Base-by-base conservation (phyloP, 1,140 invertebrate species). In the Drosophila subpulchrella region DNA sequence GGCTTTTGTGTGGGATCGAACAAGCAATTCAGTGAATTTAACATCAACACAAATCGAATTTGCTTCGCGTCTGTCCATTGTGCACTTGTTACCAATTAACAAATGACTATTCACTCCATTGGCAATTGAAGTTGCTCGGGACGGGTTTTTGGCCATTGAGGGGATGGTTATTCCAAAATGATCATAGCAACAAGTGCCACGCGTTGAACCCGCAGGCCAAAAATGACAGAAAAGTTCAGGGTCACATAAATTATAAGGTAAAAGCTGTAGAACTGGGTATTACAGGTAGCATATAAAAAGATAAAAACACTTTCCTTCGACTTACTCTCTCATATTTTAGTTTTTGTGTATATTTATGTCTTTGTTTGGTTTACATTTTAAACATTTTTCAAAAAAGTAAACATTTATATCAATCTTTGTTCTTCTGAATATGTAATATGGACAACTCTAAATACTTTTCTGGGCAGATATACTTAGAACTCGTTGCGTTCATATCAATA, bases 21-120 rank as follows among this genome's bases (percentile, higher is more conserved):
- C 34, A 38, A 59, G 58, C 42, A 51, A 38, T 51, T 66, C 53
- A 36, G 54, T 75, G 39, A 48, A 67, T 67, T 55, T 63, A 55
- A 36, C 67, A 73, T 73, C 47, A 73, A 53, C 38, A 59, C 59
- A 56, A 42, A 34, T 6, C 32, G 32, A 63, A 57, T 63, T 75
- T 39, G 67, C 39, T 65, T 42, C 59, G 68, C 54, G 44, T 60
- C 56, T 63, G 60, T 62, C 36, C 68, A 39, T 62, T 68, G 65
- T 39, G 42, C 47, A 81, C 59, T 84, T 85, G 75, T 77, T 80
- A 79, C 79, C 83, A 86, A 86, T 86, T 86, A 82, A 89, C 66
- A 78, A 78, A 89, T 66, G 84, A 83, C 75, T 76, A 66, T 61
- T 72, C 48, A 60, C 70, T 78, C 71, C 71, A 66, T 62, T 80